A percentile compares a stretch with the other conserved stretches of the same genome.
These are phyloP conservation scores for Eristalinus aeneus DNA, from an alignment of 2,888 invertebrate genomes.

Conservation along the genomic window DNA sequence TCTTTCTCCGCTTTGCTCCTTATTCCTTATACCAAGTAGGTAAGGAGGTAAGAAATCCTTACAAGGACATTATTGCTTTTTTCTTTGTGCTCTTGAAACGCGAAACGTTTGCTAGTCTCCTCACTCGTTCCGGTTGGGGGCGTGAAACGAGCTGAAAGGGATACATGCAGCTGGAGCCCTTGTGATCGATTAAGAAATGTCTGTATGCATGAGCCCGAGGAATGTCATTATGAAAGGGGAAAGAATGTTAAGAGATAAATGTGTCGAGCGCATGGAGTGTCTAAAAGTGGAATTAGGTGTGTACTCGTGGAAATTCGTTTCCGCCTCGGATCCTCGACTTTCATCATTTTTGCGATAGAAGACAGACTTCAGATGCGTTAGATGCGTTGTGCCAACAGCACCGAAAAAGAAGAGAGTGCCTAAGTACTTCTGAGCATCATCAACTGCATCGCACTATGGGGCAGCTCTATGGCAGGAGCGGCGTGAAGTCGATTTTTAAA, in stretches of 20 bases:
- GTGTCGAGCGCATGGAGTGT: not conserved
- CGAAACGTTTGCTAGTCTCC: not conserved
- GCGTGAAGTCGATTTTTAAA: too few relatives aligned
- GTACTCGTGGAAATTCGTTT: too few relatives aligned
- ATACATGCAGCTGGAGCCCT: not conserved
- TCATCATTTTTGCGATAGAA: not conserved
- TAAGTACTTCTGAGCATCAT: too few relatives aligned
- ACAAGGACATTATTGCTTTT: not conserved
- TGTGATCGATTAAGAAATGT: not conserved
- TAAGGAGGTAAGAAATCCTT: not conserved
- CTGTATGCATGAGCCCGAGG: not conserved
- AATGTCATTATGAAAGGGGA: not conserved
- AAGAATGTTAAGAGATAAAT: not conserved
- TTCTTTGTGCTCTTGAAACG: not conserved
- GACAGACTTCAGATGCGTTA: not conserved
- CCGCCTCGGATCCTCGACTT: not conserved
- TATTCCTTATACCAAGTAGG: too few relatives aligned
- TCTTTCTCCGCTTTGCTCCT: too few relatives aligned
- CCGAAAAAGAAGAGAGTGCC: not conserved
- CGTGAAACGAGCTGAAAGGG: not conserved
- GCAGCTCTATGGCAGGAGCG: too few relatives aligned
- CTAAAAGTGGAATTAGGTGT: not conserved
- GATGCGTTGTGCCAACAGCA: not conserved
- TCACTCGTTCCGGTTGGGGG: not conserved
- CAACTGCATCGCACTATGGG: too few relatives aligned